Conservation (phyloP, 2,113 vertebrate species). For the Megalops atlanticus region DNA sequence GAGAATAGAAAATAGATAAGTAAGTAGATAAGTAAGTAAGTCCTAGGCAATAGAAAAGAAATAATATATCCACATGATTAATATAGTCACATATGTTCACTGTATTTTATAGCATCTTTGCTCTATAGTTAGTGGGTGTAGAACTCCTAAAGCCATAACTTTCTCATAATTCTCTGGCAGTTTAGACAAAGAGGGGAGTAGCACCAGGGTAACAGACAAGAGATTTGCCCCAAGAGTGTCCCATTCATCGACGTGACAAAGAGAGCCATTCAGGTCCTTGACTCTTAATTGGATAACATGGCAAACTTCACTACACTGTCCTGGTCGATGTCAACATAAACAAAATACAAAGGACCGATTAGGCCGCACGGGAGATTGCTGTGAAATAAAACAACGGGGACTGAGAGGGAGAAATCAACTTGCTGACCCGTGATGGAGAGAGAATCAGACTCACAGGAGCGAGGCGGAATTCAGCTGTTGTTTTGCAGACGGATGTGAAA, state of each 20-base stretch:
- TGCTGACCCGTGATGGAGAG: background rate
- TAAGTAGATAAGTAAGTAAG: no score
- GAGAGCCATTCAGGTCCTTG: background rate
- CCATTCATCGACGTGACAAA: background rate
- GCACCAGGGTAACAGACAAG: background rate
- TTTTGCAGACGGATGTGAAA: conserved; percentile 25
- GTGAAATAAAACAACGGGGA: background rate
- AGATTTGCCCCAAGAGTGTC: conserved; percentile 1
- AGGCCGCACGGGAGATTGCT: background rate
- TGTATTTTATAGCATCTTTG: background rate
- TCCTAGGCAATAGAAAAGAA: no score
- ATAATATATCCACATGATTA: background rate
- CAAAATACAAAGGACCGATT: background rate
- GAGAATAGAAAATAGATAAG: no score
- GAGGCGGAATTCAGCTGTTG: conserved; percentile 13
- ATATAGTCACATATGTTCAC: background rate
- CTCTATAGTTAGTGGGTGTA: background rate
- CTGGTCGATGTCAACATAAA: conserved; percentile 4
- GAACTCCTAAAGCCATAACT: background rate
- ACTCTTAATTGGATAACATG: conserved; percentile 18
- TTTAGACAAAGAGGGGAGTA: background rate
- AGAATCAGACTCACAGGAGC: background rate
- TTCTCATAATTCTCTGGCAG: background rate
- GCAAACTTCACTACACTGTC: background rate
- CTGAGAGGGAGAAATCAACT: background rate